Base-by-base conservation (phyloP, 53 echinoderm and acorn worm genomes). In the Holothuria leucospilota region DNA sequence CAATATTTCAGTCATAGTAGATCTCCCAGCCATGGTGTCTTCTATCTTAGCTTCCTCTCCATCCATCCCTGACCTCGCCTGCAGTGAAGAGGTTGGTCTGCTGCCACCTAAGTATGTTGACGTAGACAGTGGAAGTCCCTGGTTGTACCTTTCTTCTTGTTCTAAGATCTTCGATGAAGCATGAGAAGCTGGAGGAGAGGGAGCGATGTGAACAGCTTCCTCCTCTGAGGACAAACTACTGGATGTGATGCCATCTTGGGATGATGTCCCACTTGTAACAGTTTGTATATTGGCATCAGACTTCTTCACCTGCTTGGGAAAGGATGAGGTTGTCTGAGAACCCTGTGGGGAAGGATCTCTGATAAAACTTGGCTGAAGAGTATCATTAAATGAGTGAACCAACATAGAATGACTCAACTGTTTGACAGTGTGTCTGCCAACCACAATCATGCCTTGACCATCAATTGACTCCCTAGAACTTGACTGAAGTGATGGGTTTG, bases 401-500 rank as follows among this genome's bases (percentile, higher is more conserved):
- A 59, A 20, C 80, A 60, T 34, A 26, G 80, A 80, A 5, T 21
- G 53, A 80, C 61, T 80, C 29, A 80, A 62, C 64, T 78, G 78
- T 62, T 62, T 71, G 24, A 90, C 78, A 27, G 60, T 41, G 46
- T 90, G 90, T 70, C 78, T 85, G 13, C 85, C 90, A 29, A 79
- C 68, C 29, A 90, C 70, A 46, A 85, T 81, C 68, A 78, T 85
- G 21, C 78, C 90, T 59, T 90, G 81, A 30, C 89, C 65, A 58
- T 89, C 82, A 18, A 90, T 69, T 1, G 90, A 84, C 18, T 84
- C 66, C 16, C 84, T 60, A 24, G 75, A 46, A 8, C 26, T 51
- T 30, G 61, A 80, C 29, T 60, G 59, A 24, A 59, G 53, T 13
- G 78, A 56, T 78, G 26, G 27, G 12, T 51, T 23, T 52, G 78